Conservation (phyloP, 2,113 vertebrate genomes). For the Psittacara wagleri region DNA sequence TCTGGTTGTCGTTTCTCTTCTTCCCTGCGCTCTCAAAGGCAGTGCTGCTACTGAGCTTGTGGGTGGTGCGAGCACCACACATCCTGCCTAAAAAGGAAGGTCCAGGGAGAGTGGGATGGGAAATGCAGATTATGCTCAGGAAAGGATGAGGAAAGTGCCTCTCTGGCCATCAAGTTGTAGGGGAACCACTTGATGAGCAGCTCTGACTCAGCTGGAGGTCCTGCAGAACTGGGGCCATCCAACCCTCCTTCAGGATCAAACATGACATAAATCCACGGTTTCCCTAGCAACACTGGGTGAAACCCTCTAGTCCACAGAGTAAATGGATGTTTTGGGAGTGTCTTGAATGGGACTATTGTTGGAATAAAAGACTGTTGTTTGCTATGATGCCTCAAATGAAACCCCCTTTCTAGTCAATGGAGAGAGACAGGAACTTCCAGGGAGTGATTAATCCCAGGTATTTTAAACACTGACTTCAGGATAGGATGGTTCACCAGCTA, state of each 20-base stretch:
- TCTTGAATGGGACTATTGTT: not conserved
- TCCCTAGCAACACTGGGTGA: not conserved
- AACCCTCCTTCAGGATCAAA: not conserved
- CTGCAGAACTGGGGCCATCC: not conserved
- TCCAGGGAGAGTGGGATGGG: not conserved
- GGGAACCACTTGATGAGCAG: not conserved
- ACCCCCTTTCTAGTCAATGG: not conserved
- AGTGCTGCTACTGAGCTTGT: not conserved
- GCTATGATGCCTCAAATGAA: not conserved
- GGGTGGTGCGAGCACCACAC: not conserved
- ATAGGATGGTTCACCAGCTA: not conserved
- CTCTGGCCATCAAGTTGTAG: not conserved
- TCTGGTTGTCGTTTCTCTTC: not conserved
- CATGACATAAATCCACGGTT: not conserved
- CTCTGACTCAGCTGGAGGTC: constrained; percentile 13
- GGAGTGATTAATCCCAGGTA: not conserved
- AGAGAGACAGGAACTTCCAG: not conserved
- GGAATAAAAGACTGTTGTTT: not conserved
- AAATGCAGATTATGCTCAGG: not conserved
- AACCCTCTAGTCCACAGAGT: not conserved
- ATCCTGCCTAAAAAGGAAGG: not conserved
- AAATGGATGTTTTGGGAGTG: not conserved
- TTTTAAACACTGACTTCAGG: not conserved
- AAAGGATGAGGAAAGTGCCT: not conserved
- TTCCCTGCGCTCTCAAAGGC: not conserved